phyloP scores from a whole-genome alignment of 2,113 vertebrate species.

The Malurus melanocephalus region DNA sequence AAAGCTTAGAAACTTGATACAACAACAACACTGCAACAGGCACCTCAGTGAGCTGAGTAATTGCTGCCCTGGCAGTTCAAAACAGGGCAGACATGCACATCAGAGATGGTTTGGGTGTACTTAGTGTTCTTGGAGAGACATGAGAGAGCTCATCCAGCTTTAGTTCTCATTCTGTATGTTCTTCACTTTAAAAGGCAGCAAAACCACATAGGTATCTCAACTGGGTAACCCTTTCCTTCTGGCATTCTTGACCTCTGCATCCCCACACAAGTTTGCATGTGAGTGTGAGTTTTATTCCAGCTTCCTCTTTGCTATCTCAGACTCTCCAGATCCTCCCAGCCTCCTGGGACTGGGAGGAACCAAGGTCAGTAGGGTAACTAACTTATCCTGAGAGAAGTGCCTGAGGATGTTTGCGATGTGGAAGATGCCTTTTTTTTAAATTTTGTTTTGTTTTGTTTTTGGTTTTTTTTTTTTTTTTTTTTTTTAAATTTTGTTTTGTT shows the following conservation, averaged over 20 bases:
- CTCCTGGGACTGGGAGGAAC: neutral
- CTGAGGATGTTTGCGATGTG: accelerated
- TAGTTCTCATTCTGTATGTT: neutral
- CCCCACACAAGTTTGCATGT: accelerated
- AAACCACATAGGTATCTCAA: neutral
- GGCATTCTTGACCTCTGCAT: accelerated
- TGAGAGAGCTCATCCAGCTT: neutral
- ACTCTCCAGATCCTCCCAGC: neutral
- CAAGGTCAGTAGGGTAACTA: accelerated
- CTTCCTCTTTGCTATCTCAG: neutral
- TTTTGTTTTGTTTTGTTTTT: too few relatives aligned
- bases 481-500: too few relatives aligned
- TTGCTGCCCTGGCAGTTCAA: neutral
- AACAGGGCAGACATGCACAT: neutral
- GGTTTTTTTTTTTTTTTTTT: too few relatives aligned
- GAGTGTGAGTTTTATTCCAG: neutral
- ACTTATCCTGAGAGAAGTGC: neutral
- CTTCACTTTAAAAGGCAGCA: neutral
- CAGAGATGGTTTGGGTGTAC: neutral
- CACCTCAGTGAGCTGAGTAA: neutral
- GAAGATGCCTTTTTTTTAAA: accelerated
- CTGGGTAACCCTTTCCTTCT: neutral
- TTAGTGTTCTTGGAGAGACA: neutral
- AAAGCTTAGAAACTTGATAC: neutral
- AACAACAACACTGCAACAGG: neutral